These are phyloP conservation scores for Dolichomitus sp. DNA, from an alignment of 2,888 invertebrate genomes.

Conservation along the genomic window DNA sequence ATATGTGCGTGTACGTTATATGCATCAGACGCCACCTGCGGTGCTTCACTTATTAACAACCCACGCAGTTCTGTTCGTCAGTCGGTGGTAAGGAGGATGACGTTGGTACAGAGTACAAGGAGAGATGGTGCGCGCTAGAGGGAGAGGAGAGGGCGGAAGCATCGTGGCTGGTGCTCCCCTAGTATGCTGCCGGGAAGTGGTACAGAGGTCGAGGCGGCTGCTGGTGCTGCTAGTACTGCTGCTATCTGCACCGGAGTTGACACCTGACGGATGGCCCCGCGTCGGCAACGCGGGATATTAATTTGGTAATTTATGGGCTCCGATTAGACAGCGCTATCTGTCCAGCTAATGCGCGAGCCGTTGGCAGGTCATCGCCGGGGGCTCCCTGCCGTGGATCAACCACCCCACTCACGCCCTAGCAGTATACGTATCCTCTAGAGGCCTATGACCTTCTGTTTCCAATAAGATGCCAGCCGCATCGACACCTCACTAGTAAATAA, in stretches of 20 bases:
- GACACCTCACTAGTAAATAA: background rate
- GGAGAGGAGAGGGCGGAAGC: background rate
- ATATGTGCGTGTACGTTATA: conserved; percentile 1
- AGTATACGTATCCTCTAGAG: conserved; percentile 25
- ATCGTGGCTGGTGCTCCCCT: conserved; percentile 5
- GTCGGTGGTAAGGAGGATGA: conserved; percentile 55
- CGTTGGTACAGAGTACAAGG: conserved; percentile 30
- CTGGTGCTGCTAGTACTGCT: conserved; percentile 54
- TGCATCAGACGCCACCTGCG: conserved; percentile 25
- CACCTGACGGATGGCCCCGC: conserved; percentile 84
- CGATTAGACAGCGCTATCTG: conserved; percentile 85
- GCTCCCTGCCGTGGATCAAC: conserved; percentile 70
- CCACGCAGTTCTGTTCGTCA: conserved; percentile 28
- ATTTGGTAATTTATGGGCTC: conserved; percentile 85
- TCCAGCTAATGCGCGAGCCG: conserved; percentile 84
- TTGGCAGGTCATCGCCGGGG: conserved; percentile 84
- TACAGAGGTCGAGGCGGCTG: conserved; percentile 31
- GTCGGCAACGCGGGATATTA: conserved; percentile 84
- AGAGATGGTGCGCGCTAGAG: background rate
- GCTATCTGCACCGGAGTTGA: conserved; percentile 82
- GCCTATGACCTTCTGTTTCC: conserved; percentile 40
- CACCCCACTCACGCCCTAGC: background rate
- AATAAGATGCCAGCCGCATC: conserved; percentile 42
- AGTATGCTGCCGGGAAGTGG: conserved; percentile 22
- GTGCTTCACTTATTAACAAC: conserved; percentile 25